Base-by-base conservation (phyloP, 2,113 vertebrate genomes). In the Thryonomys swinderianus region DNA sequence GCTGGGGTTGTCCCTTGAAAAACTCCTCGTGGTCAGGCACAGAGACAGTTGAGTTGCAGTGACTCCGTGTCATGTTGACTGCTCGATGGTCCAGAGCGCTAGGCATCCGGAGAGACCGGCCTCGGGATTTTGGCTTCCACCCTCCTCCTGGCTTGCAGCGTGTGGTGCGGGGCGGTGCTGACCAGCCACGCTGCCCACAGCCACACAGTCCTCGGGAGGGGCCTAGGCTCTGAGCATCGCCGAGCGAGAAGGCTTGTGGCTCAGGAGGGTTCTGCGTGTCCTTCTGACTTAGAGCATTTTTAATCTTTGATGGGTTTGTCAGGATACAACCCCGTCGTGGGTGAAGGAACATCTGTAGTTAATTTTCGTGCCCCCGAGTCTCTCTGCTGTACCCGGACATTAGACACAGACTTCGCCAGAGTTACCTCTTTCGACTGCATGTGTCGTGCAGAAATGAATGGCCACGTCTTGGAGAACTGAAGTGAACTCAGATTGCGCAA, bases 181-280 rank as follows among this genome's bases (percentile, higher is more conserved):
- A 32, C 37, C 21, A 40, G n/a, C 34, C 32, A 18, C 7, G 30
- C 64, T 14, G 32, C 18, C 13, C 12, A 0, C 16, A 25, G 55
- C n/a, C 7, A 3, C 3, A 0, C 1, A 16, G 17, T 32, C 25
- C 3, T 25, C 17, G 20, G 21, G 51, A 4, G 42, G 37, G 45
- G 10, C 2, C 0, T 0, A 0, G 5, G 9, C 17, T n/a, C 53
- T 9, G 1, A 30, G 16, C 12, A 7, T 2, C 9, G 7, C 32
- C 23, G 45, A 57, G 84, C 21, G 12, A 5, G 37, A 12, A 2
- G 14, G 6, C 59, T 30, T 7, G n/a, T 14, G 51, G 66, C n/a
- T n/a, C 53, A 4, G 40, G 18, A 37, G 37, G 10, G 30, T 11
- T 14, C 10, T 9, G 42, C 21, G 12, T 4, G 9, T 32, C 34